phyloP scores from a whole-genome alignment of 1,140 invertebrate genomes.

The Lepidurus arcticus region DNA sequence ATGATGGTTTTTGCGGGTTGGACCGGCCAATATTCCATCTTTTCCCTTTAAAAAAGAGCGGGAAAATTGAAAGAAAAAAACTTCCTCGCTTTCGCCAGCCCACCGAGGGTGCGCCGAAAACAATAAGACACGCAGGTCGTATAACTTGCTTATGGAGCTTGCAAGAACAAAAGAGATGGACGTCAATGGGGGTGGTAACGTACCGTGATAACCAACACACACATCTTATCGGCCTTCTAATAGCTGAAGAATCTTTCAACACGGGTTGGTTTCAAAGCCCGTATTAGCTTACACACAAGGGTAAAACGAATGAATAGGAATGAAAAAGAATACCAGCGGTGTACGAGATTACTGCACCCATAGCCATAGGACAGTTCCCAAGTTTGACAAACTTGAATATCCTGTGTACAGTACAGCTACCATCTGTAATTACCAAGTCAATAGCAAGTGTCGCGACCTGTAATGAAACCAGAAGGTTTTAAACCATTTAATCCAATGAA shows the following conservation, averaged over 20 bases:
- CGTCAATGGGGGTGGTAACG: not conserved
- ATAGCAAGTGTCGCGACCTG: too few species aligned
- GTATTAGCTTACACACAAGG: too few species aligned
- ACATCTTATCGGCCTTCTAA: not conserved
- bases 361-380: too few species aligned
- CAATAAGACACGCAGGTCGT: not conserved
- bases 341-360: too few species aligned
- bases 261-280: not conserved
- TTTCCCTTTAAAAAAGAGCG: not conserved
- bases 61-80: not conserved
- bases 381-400: too few species aligned
- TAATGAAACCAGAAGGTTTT: too few species aligned
- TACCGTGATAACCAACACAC: not conserved
- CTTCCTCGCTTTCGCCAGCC: not conserved
- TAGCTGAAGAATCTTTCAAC: not conserved
- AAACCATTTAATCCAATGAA: too few species aligned
- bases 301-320: too few species aligned
- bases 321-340: too few species aligned
- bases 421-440: too few species aligned
- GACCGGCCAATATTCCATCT: not conserved
- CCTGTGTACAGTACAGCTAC: too few species aligned
- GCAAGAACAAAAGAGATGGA: not conserved
- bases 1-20: not conserved
- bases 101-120: not conserved
- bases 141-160: not conserved